phyloP scores from a whole-genome alignment of 2,113 vertebrate genomes.

The Bubalus kerabau region DNA sequence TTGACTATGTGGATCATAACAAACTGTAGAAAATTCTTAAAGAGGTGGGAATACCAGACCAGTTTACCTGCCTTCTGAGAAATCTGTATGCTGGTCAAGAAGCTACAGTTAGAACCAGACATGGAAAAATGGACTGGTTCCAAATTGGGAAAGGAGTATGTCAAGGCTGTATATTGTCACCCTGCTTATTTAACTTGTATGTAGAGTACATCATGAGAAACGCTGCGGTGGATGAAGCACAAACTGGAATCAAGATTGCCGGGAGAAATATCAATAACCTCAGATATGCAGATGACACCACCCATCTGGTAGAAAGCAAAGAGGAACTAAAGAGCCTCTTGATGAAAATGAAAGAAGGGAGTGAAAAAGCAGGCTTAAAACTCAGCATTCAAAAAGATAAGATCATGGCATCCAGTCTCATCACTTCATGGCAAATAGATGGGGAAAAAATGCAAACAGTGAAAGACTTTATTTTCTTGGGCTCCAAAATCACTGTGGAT shows the following conservation, averaged over 20 bases:
- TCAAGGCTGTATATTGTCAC: background rate
- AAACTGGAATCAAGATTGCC: background rate
- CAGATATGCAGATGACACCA: background rate
- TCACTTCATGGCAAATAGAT: background rate
- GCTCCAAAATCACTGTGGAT: background rate
- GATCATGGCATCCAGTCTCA: background rate
- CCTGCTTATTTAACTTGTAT: background rate
- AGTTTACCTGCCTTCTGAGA: background rate
- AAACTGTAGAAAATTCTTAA: background rate
- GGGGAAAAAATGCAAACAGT: background rate
- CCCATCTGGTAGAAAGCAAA: background rate
- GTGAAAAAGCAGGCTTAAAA: background rate
- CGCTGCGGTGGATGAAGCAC: fast-evolving
- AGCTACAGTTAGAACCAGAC: background rate
- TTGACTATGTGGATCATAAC: background rate
- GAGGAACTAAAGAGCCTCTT: background rate
- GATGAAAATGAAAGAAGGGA: background rate
- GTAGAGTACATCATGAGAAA: background rate
- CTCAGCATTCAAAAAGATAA: background rate
- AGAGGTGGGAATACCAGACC: background rate
- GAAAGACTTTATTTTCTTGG: background rate
- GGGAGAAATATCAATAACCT: background rate
- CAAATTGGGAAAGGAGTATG: background rate
- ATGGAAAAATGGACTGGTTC: background rate
- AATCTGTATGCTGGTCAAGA: background rate